Base-by-base conservation (phyloP, 1,140 invertebrate genomes). In the Zaprionus ornatus region DNA sequence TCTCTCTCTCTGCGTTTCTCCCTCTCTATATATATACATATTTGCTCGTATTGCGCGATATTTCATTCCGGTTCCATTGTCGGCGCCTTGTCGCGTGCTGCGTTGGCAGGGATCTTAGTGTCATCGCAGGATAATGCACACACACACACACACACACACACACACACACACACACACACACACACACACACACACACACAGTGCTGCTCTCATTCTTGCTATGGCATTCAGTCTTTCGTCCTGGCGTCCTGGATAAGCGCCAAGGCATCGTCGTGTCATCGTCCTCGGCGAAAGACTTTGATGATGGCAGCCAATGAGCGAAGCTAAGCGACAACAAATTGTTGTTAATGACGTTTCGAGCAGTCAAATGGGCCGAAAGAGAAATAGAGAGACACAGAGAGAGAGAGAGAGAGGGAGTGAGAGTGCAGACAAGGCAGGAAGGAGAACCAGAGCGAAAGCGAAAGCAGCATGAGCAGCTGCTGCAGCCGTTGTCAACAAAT, bases 231-330 rank as follows among this genome's bases (percentile, higher is more conserved):
- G 32, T 63, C 21, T 52, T 45, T 63, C 35, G 35, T 35, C 29
- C 23, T 32, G 19, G 13, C 15, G 19, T 40, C 37, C 37, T 25
- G 23, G 52, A 57, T 56, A 42, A 66, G n/a, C 52, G 45, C 45
- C 56, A 57, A 66, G 37, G 54, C 64, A 45, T 9, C 40, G n/a
- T 42, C 64, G 56, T 66, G 64, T 57, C 64, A 66, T 65, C 35
- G 35, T 42, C 23, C 21, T 27, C 21, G 17, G 19, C 45, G 4
- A 50, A 21, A 50, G 29, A 57, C 25, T 45, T 29, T 52, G 67
- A 63, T 70, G 67, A 70, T 63, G 67, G 59, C 68, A 56, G 50
- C 68, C 60, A 71, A 59, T 68, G 55, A 68, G 42, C 65, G 65
- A 52, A 32, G 55, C 42, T 68, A 68, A 68, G 65, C 65, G 65